Base-by-base conservation (phyloP, 2,888 invertebrate species). In the Hermaeophaga mercurialis region DNA sequence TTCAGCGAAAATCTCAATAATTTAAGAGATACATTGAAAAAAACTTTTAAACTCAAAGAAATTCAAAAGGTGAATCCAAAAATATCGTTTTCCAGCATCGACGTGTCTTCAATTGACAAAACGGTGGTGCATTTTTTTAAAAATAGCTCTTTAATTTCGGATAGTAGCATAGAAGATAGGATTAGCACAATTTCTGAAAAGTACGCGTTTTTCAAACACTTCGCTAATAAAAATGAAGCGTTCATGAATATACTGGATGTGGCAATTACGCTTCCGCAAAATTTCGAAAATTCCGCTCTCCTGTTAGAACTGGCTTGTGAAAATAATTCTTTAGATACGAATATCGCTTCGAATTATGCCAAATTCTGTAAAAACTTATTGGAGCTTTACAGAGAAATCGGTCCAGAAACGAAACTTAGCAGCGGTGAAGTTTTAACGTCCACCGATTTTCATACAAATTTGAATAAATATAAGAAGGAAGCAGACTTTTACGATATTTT, bases 1-100 rank as follows among this genome's bases (percentile, higher is more conserved):
- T 89, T 87, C 72, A 85, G 86, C 15, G 85, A 88, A 73, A 84
- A 85, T 60, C 79, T 89, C 43, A 80, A 77, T n/a, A 70, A 76
- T 31, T 64, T 81, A 1, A 76, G 75, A 33, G 43, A 65, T 0
- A 64, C 71, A 18, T 60, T 70, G 7, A 64, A 71, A 8, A 70
- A 69, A 45, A 75, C 76, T 38, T 72, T 73, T n/a, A 72, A 74
- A 34, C 61, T 78, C 0, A 74, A 75, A 44, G 66, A 73, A 0
- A 72, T 75, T 1, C 67, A 65, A 34, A 77, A 76, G 59, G 76
- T 75, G 46, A 76, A 74, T 33, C 57, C 63, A 5, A 58, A 62
- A 33, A 46, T 62, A 43, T 52, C 59, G 1, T 7, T 56, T 24
- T 84, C 84, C 0, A 84, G 84, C 22, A 81, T 84, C 22, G 80